Base-by-base conservation (phyloP, 2,797 vertebrate species). In the Clarias pachynema region DNA sequence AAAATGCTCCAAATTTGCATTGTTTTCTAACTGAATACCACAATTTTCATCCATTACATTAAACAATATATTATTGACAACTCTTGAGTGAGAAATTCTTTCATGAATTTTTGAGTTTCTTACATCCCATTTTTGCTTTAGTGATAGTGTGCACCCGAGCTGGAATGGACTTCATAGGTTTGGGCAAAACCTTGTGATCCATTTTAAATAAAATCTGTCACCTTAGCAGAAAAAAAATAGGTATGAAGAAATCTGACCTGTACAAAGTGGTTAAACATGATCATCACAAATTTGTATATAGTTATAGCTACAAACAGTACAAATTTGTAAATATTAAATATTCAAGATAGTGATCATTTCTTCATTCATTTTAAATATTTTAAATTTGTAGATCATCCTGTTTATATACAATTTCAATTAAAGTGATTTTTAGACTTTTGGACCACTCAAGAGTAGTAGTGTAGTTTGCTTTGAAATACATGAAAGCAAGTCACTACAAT, bases 401-500 rank as follows among this genome's bases (percentile, higher is more conserved):
- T 22, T 44, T 40, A 24, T 24, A 44, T 72, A 8, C 37, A 72
- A 72, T 1, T 72, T 40, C 12, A 72, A n/a, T 44, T n/a, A 65
- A 2, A 15, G 14, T 29, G n/a, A 12, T 65, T 26, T 34, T 65
- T 26, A 65, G 29, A 68, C 7, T 22, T 69, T 72, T 72, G 37
- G 69, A 15, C 24, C 37, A 5, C 22, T 7, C 12, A 2, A 34
- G 34, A 2, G 34, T 34, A 34, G 34, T 34, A 34, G 34, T 72
- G 24, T 49, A 72, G 24, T 7, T 72, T 72, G 22, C 22, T 44
- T 22, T 37, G 31, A 69, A 37, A 37, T 8, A 44, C 34, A 60
- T 59, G 20, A 60, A 78, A 78, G 16, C n/a, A 59, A 79, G 22
- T 79, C 77, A 78, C 56, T 34, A 37, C 12, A 10, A 70, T 56